Percentiles rank a stretch among this genome's conserved stretches.
Conservation (phyloP, 1,140 invertebrate genomes). For the Archivesica marissinica region DNA sequence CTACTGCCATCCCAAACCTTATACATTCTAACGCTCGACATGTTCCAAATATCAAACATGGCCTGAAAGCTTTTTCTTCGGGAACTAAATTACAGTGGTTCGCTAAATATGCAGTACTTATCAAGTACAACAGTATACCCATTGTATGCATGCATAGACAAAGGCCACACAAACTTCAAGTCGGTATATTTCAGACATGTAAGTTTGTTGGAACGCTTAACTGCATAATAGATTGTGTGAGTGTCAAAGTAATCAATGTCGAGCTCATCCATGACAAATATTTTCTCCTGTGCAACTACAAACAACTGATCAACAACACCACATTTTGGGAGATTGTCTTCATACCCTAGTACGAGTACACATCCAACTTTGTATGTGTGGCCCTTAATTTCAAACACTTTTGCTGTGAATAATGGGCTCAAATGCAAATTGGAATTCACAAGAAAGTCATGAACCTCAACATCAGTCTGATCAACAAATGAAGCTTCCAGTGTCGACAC, state of each 20-base stretch:
- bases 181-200: background rate
- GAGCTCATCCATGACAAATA: background rate
- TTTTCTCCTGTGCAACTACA: background rate
- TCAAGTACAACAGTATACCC: background rate
- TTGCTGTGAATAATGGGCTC: background rate
- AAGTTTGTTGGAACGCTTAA: background rate
- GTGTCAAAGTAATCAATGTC: background rate
- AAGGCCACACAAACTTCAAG: background rate
- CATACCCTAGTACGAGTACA: background rate
- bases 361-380: background rate
- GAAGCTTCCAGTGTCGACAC: background rate
- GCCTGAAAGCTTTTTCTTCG: no score
- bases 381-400: background rate
- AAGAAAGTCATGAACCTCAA: background rate
- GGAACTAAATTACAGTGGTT: no score
- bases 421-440: background rate
- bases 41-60: no score
- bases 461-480: background rate
- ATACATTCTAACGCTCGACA: no score
- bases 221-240: background rate
- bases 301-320: slow-evolving; percentile 7
- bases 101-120: background rate
- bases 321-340: background rate
- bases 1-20: no score
- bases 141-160: background rate